phyloP scores from a whole-genome alignment of 2,113 vertebrate genomes.

The Macroglossus sobrinus region DNA sequence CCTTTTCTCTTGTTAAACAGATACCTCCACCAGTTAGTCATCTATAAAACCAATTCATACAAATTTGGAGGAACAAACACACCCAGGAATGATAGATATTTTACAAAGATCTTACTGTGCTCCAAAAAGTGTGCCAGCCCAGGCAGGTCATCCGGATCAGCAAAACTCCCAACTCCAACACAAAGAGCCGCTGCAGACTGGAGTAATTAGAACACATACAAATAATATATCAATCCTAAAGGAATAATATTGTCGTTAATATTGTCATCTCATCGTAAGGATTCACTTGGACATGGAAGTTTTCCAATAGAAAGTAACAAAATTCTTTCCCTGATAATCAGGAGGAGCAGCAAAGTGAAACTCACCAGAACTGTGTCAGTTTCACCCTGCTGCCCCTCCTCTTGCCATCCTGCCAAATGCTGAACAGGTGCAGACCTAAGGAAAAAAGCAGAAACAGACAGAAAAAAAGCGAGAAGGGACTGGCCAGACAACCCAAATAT shows the following conservation, averaged over 20 bases:
- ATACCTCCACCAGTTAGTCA: neutral
- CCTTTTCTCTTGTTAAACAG: conserved; percentile 32
- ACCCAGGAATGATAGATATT: conserved; percentile 50
- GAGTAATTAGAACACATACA: conserved; percentile 73
- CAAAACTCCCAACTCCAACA: conserved; percentile 95
- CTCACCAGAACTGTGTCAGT: conserved; percentile 76
- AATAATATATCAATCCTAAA: conserved; percentile 57
- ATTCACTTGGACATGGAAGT: conserved; percentile 38
- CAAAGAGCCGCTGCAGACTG: conserved; percentile 97
- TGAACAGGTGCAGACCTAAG: conserved; percentile 59
- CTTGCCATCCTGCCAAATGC: conserved; percentile 66
- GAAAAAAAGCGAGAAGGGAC: neutral
- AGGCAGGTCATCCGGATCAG: conserved; percentile 95
- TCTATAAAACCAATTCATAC: conserved; percentile 37
- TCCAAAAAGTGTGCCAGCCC: conserved; percentile 99
- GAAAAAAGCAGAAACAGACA: conserved; percentile 66
- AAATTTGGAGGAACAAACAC: conserved; percentile 24
- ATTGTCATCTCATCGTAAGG: conserved; percentile 9
- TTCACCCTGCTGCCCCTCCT: conserved; percentile 76
- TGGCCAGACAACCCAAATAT: conserved; percentile 37
- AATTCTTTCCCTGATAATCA: conserved; percentile 68
- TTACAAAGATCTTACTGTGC: conserved; percentile 90
- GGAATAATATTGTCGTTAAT: neutral
- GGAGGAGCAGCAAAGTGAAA: conserved; percentile 79
- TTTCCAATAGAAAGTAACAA: conserved; percentile 54